phyloP scores from a whole-genome alignment of 1,140 invertebrate genomes.

The Sesamia nonagrioides region DNA sequence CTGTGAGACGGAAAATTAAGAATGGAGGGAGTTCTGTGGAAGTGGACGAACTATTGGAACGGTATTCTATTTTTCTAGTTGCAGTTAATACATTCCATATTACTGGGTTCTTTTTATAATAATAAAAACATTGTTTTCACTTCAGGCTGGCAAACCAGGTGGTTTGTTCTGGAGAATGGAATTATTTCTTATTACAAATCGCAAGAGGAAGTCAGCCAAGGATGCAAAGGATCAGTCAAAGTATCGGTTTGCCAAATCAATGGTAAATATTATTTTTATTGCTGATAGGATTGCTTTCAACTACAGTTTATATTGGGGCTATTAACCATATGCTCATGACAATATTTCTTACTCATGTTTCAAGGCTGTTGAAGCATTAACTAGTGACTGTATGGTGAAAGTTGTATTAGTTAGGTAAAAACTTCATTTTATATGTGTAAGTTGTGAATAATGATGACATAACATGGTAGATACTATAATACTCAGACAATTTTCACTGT shows the following conservation, averaged over 20 bases:
- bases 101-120: neutral
- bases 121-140: slow-evolving; percentile 45
- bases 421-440: neutral
- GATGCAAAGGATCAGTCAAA: slow-evolving; percentile 95
- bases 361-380: neutral
- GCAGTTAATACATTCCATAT: neutral
- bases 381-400: slow-evolving; percentile 12
- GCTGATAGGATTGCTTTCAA: neutral
- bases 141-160: slow-evolving; percentile 95
- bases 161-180: slow-evolving; percentile 94
- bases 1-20: neutral
- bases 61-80: slow-evolving; percentile 86
- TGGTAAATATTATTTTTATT: slow-evolving; percentile 84
- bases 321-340: neutral
- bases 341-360: neutral
- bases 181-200: slow-evolving; percentile 94
- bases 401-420: slow-evolving; percentile 33
- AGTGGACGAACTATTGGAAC: slow-evolving; percentile 95
- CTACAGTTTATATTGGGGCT: neutral
- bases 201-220: slow-evolving; percentile 94
- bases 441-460: slow-evolving; percentile 2
- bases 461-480: slow-evolving; percentile 1
- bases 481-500: no score
- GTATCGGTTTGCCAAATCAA: slow-evolving; percentile 94
- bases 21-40: slow-evolving; percentile 93